Evolutionary conservation across 2,113 vertebrate genomes (phyloP), one percentile per base, ranked within the genome.

Genomic region (Coryphaenoides rupestris): DNA sequence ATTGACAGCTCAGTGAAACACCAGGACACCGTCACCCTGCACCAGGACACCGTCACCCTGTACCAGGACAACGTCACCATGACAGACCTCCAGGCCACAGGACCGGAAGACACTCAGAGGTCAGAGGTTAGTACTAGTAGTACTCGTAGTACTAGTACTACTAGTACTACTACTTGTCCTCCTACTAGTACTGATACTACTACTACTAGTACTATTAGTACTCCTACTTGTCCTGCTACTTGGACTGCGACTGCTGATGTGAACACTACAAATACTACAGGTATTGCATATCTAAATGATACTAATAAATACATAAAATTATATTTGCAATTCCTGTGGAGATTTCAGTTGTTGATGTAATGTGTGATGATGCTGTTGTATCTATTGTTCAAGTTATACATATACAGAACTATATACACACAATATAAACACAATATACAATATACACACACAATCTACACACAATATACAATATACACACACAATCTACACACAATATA

Each of bases 61-160:
- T n/a, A n/a, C n/a, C n/a, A n/a, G n/a, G n/a, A 28, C 23, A 23
- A n/a, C 72, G 74, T 58, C 5, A 73, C 21, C 47, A 75, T 55
- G 58, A 84, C 82, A 81, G 83, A n/a, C n/a, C n/a, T n/a, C n/a
- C n/a, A 79, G 63, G 60, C 78, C 46, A 68, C 19, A 63, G 57
- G 0, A 13, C 60, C 80, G 3, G 68, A 80, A 2, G 65, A 69
- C 22, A n/a, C 53, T 1, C 55, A 4, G 19, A 82, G 77, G 85
- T 85, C 66, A 61, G 70, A 63, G 26, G 49, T 71, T 16, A 21
- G 6, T 26, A 3, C 24, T 40, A 40, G 33, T 24, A 57, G 22
- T 57, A 16, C 22, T 57, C 14, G 14, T 26, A n/a, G 22, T 57
- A 57, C 22, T 26, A 24, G 21, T 6, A 3, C 21, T 56, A 56